Evolutionary conservation across 2,888 invertebrate species (phyloP), one percentile per base, ranked within the genome.

Genomic region (Esperia sulphurella): DNA sequence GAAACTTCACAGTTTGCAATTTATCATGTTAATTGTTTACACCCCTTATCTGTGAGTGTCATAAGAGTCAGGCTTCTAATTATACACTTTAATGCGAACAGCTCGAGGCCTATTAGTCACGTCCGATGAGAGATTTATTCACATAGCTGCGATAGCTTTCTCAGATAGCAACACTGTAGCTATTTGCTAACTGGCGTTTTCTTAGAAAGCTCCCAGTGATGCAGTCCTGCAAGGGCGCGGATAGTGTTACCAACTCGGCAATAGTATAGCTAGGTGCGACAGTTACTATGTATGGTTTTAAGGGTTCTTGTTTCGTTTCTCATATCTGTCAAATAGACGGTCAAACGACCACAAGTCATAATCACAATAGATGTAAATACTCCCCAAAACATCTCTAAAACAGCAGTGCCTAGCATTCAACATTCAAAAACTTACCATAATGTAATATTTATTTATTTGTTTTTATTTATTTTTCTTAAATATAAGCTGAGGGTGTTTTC

Each of bases 81-180:
- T 45, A 45, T 41, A 41, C 41, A 29, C 8, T 40, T 40, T 14
- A 45, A 14, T 40, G 45, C 45, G 30, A 10, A 44, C 30, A 14
- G 14, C n/a, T 30, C 13, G 37, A n/a, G 9, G 44, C 21, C 28
- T 4, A 43, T 44, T 44, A 21, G 21, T 21, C 44, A 21, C 10
- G 9, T 14, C 31, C 40, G 12, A 21, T 41, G 12, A 4, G 14
- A 35, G 45, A 45, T 40, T 45, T 45, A 45, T 45, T 31, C 13
- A 10, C 45, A 40, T 40, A 40, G 10, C 12, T 21, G 8, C 14
- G 45, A 45, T 45, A 14, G 31, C 45, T 45, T 45, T 45, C 45
- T 45, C 30, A 30, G 45, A 40, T 45, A 45, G 14, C 10, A 35
- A 35, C 2, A 21, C 21, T 35, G 35, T n/a, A 30, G 41, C 30